Evolutionary conservation across 2,888 invertebrate genomes (phyloP), one percentile per base, ranked within the genome.

Genomic region (Heliconius charithonia): DNA sequence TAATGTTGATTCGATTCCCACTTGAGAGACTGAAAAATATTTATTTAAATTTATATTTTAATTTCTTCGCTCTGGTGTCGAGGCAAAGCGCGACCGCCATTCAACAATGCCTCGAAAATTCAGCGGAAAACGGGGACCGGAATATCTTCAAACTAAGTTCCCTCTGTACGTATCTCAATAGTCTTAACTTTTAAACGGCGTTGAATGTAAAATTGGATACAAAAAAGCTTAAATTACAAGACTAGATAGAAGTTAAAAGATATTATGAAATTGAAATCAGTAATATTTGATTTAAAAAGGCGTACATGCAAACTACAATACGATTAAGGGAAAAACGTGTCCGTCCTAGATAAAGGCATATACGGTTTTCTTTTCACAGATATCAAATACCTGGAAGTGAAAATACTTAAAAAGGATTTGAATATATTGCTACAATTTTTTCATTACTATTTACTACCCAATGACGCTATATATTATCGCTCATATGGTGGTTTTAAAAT

Each of bases 271-370:
- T 56, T 59, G 16, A 65, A 9, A 70, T 78, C 78, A 78, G 63
- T 29, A 56, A 79, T 45, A 73, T 75, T 16, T 62, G 69, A 56
- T 75, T 77, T 79, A 70, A 77, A 79, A 81, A 81, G 19, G 56
- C 56, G 22, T 56, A 56, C 22, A 56, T 79, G 77, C 75, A 77
- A 77, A 77, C 74, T 79, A 75, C 71, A 71, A 77, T 62, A 72
- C 45, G 77, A 79, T 81, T 81, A 77, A 72, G 75, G 79, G 77
- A 71, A 76, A 78, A 78, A 74, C 76, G 78, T 73, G 75, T 80
- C 62, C 69, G 63, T 76, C 69, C 66, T 66, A 69, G 78, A 76
- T 62, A 75, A 65, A n/a, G 63, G 74, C 45, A 74, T 76, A 73
- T 67, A 75, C 66, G 78, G 74, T 74, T 41, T 37, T 37, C 13